These are phyloP conservation scores for Nebria brevicollis DNA, from an alignment of 2,888 invertebrate genomes.

Conservation along the genomic window DNA sequence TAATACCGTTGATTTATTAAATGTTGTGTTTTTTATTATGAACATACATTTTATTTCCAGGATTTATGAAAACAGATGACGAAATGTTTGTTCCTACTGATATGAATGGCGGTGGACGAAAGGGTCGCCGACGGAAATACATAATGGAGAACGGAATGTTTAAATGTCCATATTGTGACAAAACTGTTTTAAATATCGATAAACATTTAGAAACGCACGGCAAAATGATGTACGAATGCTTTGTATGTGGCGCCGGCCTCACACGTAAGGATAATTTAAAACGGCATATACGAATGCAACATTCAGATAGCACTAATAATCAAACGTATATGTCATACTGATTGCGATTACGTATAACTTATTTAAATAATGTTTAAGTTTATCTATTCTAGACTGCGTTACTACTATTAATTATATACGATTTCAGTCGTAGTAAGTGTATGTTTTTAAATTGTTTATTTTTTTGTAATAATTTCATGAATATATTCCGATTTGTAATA, in stretches of 20 bases:
- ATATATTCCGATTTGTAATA: not conserved
- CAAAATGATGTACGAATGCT: slow-evolving; percentile 65
- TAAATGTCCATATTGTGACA: slow-evolving; percentile 67
- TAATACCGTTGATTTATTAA: not conserved
- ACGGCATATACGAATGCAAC: slow-evolving; percentile 71
- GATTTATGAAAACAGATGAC: slow-evolving; percentile 2
- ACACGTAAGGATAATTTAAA: slow-evolving; percentile 72
- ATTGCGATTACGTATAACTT: not conserved
- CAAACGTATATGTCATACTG: not conserved
- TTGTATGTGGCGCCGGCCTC: slow-evolving; percentile 68
- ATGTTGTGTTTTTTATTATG: not conserved
- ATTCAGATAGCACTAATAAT: slow-evolving; percentile 52
- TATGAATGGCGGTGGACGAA: slow-evolving; percentile 2
- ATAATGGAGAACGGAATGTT: slow-evolving; percentile 26
- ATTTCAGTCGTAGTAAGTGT: not conserved
- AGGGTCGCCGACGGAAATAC: slow-evolving; percentile 30
- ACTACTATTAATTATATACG: not conserved
- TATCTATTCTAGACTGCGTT: not conserved
- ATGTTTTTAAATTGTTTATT: not conserved
- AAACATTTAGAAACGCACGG: slow-evolving; percentile 72
- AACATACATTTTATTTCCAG: slow-evolving; percentile 13
- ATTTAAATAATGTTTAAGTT: not conserved
- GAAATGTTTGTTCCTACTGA: not conserved
- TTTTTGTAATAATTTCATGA: not conserved
- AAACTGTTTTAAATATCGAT: slow-evolving; percentile 71